Conservation (phyloP, 2,888 invertebrate genomes). For the Abrostola tripartita region DNA sequence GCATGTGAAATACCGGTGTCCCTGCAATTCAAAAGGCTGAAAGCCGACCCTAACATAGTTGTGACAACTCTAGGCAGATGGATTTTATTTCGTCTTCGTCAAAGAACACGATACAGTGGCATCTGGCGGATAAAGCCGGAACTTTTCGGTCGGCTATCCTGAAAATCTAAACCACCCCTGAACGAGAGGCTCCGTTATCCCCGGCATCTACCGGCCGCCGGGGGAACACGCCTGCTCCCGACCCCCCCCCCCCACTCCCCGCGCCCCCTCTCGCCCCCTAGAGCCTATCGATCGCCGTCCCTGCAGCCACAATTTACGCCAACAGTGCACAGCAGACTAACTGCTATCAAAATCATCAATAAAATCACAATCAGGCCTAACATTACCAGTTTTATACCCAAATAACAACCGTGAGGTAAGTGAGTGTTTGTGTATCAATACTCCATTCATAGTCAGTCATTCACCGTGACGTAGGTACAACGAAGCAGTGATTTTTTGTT, state of each 20-base stretch:
- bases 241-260: constrained; percentile 57
- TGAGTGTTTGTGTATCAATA: constrained; percentile 52
- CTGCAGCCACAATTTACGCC: constrained; percentile 75
- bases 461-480: constrained; percentile 74
- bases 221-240: constrained; percentile 65
- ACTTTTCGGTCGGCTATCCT: constrained; percentile 35
- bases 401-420: constrained; percentile 66
- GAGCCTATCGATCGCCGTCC: constrained; percentile 79
- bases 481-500: constrained; percentile 59
- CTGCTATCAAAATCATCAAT: constrained; percentile 68
- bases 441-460: constrained; percentile 68
- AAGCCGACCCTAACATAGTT: too few species aligned
- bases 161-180: constrained; percentile 52
- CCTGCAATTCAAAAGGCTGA: too few species aligned
- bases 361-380: constrained; percentile 72
- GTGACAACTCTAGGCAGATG: too few species aligned
- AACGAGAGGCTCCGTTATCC: constrained; percentile 61
- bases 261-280: constrained; percentile 56
- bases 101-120: constrained; percentile 34
- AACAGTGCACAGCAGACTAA: constrained; percentile 74
- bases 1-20: too few species aligned
- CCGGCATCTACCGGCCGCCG: constrained; percentile 78
- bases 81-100: too few species aligned
- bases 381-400: constrained; percentile 54
- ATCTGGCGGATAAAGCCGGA: constrained; percentile 43